Evolutionary conservation across 2,797 vertebrate species (phyloP), one percentile per base, ranked within the genome.

Genomic region (Tragopan temminckii): DNA sequence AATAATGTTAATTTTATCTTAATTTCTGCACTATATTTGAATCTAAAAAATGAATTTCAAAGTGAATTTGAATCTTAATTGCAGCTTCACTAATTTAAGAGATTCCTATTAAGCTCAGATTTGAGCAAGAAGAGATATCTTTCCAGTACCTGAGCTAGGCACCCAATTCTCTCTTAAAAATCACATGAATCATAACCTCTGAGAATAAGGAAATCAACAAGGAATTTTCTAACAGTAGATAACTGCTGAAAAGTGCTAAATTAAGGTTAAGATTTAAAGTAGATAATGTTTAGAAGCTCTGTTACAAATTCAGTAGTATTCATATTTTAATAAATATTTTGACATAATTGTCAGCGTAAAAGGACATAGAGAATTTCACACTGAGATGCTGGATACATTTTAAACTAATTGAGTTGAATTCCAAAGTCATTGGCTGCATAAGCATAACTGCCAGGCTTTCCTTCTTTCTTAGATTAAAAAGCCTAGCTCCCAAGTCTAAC

Each of bases 191-290:
- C 58, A 9, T 46, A 70, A 62, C 1, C 4, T 59, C 11, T 48
- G 25, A 15, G 6, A 10, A 24, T 85, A 70, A 70, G 18, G 46
- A 88, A 81, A 62, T 14, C 46, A 66, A 7, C 14, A 76, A 93
- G 27, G 59, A 86, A 48, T 9, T 59, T 82, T 67, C 19, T 59
- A 17, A 35, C 5, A 42, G 55, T 71, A 92, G 55, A 55, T 79
- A 79, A 82, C 36, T 81, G 40, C 48, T 94, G 80, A 23, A 66
- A 90, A 79, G 12, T 24, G 59, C 74, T 74, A 83, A 95, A 88
- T 85, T 88, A 95, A 53, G 38, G 87, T 21, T 58, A 86, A 72
- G 45, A 57, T 95, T 95, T 93, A 89, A 31, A 76, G 59, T 33
- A 74, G 18, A 9, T 84, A 50, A 42, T 80, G 89, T 89, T 96